Base-by-base conservation (phyloP, 2,113 vertebrate species). In the Promerops cafer region DNA sequence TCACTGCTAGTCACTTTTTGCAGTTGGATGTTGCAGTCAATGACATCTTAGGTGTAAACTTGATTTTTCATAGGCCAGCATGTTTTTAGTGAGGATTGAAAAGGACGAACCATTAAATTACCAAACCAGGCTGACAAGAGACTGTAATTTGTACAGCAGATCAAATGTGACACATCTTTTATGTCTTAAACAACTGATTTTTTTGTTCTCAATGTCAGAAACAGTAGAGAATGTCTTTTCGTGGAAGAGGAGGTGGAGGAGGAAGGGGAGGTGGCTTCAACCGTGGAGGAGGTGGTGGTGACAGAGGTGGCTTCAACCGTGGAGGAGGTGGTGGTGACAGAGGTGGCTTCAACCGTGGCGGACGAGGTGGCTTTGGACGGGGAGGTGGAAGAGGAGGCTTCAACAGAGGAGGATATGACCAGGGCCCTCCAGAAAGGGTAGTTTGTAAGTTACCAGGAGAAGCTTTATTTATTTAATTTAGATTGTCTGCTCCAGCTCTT, bases 391-490 rank as follows among this genome's bases (percentile, higher is more conserved):
- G 98, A 95, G 98, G 99, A 52, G 98, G 99, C 60, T 99, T 98
- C 96, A 98, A 98, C 96, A 98, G 98, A 97, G 98, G 98, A 77
- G 98, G 98, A 64, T 99, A 99, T 69, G 99, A 99, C 96, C 99
- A 97, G n/a, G 99, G 99, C 17, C 99, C 99, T 49, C 99, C 99
- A 1, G 99, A 99, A 57, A 95, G 98, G 27, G 99, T 99, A 63
- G 99, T 99, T 17, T 98, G 99, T 99, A 99, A 96, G 98, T 98
- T 44, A 30, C 3, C 2, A 23, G 31, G 16, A 35, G 16, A 56
- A 16, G 9, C 3, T 8, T 0, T 5, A 8, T 44, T 83, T n/a
- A 2, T 42, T 72, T 39, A 2, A 7, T 52, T 44, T 35, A 20
- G 28, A 66, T 22, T 35, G 40, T 47, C 30, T 75, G 37, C 61